Conservation (phyloP, 2,113 vertebrate species). For the Tupaia tana region DNA sequence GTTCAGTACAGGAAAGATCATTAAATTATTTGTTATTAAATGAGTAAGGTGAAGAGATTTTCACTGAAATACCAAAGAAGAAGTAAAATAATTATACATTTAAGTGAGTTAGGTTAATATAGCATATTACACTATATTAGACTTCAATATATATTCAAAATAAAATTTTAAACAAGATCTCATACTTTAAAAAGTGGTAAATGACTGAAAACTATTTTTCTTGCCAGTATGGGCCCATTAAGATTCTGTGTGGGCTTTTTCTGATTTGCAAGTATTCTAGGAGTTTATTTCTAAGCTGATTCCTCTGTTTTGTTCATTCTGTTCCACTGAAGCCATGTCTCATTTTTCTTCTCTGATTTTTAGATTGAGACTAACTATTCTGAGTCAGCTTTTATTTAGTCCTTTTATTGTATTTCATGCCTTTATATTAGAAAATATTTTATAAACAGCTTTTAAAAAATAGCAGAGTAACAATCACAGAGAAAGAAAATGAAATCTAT, state of each 20-base stretch:
- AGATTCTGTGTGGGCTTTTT: neutral
- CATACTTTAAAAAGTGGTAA: neutral
- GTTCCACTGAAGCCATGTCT: neutral
- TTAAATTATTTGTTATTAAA: neutral
- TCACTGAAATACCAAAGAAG: neutral
- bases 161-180: neutral
- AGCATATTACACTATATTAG: neutral
- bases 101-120: neutral
- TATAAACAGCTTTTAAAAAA: neutral
- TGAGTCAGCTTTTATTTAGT: conserved; percentile 2
- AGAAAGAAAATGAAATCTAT: neutral
- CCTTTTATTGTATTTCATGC: neutral
- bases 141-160: neutral
- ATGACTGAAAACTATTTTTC: neutral
- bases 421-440: neutral
- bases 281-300: neutral
- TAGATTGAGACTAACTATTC: neutral
- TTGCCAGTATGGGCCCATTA: neutral
- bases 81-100: neutral
- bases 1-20: neutral
- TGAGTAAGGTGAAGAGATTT: neutral
- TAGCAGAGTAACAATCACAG: neutral
- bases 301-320: neutral
- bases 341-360: neutral
- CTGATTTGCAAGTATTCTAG: neutral